Evolutionary conservation across 2,797 vertebrate species (phyloP), one percentile per base, ranked within the genome.

Genomic region (Novumbra hubbsi): DNA sequence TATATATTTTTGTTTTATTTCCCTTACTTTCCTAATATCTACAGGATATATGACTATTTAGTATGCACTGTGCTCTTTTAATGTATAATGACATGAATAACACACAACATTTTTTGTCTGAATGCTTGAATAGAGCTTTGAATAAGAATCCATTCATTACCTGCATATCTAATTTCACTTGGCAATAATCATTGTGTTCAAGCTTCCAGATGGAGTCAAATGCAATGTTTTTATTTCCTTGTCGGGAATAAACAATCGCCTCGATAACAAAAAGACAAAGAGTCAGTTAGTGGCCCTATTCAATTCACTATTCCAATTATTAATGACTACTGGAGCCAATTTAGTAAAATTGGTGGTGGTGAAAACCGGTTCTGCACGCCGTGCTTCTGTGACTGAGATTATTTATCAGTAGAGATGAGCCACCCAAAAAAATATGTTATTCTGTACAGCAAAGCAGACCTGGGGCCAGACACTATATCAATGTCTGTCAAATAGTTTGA

Each of bases 311-410:
- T 24, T 27, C 9, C 11, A 14, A 14, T 45, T 45, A 45, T 90
- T 78, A 88, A 86, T 85, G 74, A 86, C 81, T 75, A 81, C 57
- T 52, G 76, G 76, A 75, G 5, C 52, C 8, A 14, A 28, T 69
- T 70, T 45, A 34, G 74, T 77, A 21, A 77, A 86, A 82, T 32
- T 5, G 75, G 71, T 80, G 76, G 80, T 50, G 76, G 71, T 81
- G 73, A 76, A 80, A 81, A 83, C 71, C 34, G 21, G n/a, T 15
- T 70, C 76, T 82, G 87, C 77, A 89, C 86, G 73, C 84, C 81
- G 5, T 45, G 28, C 70, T 70, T 28, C 78, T 79, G 75, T 67
- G 81, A 80, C 80, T 73, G 78, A 68, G 74, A 72, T 66, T 28
- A 64, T 57, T 70, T 77, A 76, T 79, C 74, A 66, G 38, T 41